Conservation (phyloP, 92 coral and sea anemone genomes). For the Zoanthus sociatus region DNA sequence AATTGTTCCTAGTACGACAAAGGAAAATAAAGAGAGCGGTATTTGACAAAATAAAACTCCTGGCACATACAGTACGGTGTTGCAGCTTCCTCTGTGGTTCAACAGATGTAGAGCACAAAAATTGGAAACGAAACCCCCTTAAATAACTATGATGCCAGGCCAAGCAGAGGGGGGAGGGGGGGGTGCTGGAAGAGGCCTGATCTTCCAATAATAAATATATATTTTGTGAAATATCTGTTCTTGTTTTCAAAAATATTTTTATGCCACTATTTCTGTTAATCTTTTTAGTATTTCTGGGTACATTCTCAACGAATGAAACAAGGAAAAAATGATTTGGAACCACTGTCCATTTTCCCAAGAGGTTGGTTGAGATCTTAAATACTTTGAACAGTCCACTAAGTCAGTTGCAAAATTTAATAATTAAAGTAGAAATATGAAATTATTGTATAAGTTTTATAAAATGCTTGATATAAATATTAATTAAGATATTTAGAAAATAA, state of each 20-base stretch:
- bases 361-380: slow-evolving; percentile 57
- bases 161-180: no score
- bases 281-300: slow-evolving; percentile 81
- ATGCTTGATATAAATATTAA: no score
- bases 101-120: neutral
- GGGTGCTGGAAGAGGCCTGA: no score
- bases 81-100: neutral
- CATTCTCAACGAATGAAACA: slow-evolving; percentile 72
- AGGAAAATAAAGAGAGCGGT: neutral
- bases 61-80: neutral
- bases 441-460: no score
- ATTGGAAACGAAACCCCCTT: neutral
- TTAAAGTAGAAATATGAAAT: no score
- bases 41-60: neutral
- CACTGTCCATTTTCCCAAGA: slow-evolving; percentile 90
- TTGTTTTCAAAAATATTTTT: no score
- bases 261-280: neutral
- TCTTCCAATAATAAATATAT: no score
- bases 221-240: no score
- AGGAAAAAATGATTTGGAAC: slow-evolving; percentile 68
- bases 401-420: neutral
- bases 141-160: no score
- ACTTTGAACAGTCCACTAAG: neutral
- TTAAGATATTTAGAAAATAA: no score
- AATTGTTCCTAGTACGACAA: no score